Evolutionary conservation across 2,888 invertebrate genomes (phyloP), one percentile per base, ranked within the genome.

Genomic region (Erebia palarica): DNA sequence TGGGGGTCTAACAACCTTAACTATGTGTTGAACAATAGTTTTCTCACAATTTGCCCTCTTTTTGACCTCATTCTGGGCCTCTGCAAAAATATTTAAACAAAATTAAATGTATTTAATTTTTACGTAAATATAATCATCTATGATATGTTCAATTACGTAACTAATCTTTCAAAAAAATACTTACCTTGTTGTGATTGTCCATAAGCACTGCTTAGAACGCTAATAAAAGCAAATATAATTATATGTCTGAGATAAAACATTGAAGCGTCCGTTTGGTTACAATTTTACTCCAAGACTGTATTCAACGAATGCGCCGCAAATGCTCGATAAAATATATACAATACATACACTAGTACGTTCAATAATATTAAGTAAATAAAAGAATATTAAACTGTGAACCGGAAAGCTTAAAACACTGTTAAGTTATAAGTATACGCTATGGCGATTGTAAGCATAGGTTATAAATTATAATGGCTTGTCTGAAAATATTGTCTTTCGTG

Each of bases 321-420:
- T 13, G 13, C 16, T 57, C 14, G 8, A 8, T 44, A 16, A 10
- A 13, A 36, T 16, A 27, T 18, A 10, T 55, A 18, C 21, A 3
- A 10, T 55, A 18, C 21, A 3, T 42, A 55, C 55, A 55, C 44
- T 36, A 21, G 51, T 86, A 84, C 78, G 80, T 60, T 16, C 10
- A 42, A 44, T 60, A 44, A 16, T 60, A 16, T 60, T 21, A 63
- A 13, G 16, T 63, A 63, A 21, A 47, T 49, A 63, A 60, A 60
- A n/a, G 60, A 44, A 9, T 61, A 61, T 18, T 61, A 13, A 61
- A 61, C 61, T n/a, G n/a, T n/a, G n/a, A n/a, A n/a, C n/a, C n/a
- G n/a, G n/a, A n/a, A n/a, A n/a, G n/a, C n/a, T n/a, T n/a, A n/a
- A n/a, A n/a, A n/a, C n/a, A n/a, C n/a, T n/a, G n/a, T n/a, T n/a